These are phyloP conservation scores for Fragum sueziense DNA, from an alignment of 2,888 invertebrate species.

Conservation along the genomic window DNA sequence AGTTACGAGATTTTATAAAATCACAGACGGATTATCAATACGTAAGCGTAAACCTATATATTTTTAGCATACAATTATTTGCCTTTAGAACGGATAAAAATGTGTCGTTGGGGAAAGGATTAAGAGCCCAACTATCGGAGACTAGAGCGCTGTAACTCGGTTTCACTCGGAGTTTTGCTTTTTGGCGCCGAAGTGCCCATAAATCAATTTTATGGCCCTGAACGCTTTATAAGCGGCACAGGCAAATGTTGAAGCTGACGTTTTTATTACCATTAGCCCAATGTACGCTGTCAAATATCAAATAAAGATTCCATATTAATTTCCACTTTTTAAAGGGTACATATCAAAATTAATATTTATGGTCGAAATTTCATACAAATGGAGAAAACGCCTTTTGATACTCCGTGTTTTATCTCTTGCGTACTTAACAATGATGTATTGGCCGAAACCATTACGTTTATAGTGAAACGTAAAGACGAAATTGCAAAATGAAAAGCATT, in stretches of 20 bases:
- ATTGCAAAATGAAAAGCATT: neutral
- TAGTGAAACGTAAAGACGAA: neutral
- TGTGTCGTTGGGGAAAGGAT: too few relatives aligned
- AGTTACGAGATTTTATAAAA: too few relatives aligned
- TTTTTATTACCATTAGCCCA: constrained; percentile 55
- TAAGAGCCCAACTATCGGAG: neutral
- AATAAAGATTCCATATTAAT: constrained; percentile 60
- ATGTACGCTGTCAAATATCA: constrained; percentile 57
- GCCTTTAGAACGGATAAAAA: too few relatives aligned
- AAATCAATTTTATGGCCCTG: constrained; percentile 64
- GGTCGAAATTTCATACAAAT: constrained; percentile 2
- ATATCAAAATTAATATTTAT: constrained; percentile 44
- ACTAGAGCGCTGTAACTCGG: constrained; percentile 11
- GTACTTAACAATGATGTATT: constrained; percentile 3
- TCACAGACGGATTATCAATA: too few relatives aligned
- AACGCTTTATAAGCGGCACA: constrained; percentile 56
- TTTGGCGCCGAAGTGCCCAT: constrained; percentile 56
- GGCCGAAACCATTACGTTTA: neutral
- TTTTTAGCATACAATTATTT: too few relatives aligned
- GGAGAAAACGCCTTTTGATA: constrained; percentile 18
- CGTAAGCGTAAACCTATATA: too few relatives aligned
- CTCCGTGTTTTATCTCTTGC: neutral
- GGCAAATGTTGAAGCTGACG: constrained; percentile 58
- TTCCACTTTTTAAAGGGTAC: constrained; percentile 35
- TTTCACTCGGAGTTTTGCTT: constrained; percentile 39